Conservation (phyloP, 2,888 invertebrate species). For the Beris morrisii region DNA sequence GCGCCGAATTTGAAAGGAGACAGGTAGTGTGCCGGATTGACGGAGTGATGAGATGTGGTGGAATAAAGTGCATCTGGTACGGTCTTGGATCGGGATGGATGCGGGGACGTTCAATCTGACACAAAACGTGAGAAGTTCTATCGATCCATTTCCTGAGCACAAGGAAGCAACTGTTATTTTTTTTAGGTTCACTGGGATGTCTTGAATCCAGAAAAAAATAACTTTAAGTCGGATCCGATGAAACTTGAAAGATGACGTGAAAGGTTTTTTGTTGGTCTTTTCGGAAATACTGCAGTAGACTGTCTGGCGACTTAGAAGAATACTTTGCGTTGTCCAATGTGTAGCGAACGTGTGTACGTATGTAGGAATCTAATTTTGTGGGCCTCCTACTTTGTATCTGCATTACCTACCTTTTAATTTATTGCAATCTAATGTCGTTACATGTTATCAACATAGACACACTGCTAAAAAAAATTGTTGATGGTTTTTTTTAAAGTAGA, state of each 20-base stretch:
- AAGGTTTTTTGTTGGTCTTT: neutral
- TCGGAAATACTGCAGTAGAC: constrained; percentile 10
- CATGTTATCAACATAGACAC: too few relatives aligned
- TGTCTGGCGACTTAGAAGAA: constrained; percentile 25
- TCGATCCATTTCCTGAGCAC: constrained; percentile 4
- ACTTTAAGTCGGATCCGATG: neutral
- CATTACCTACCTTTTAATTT: too few relatives aligned
- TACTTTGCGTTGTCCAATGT: neutral
- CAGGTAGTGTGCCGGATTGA: neutral
- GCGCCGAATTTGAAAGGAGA: neutral
- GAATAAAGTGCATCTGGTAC: neutral
- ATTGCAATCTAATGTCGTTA: too few relatives aligned
- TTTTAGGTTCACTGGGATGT: constrained; percentile 22
- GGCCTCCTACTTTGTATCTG: too few relatives aligned
- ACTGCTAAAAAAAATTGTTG: too few relatives aligned
- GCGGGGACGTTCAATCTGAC: constrained; percentile 13
- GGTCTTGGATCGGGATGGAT: constrained; percentile 9
- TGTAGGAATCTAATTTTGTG: too few relatives aligned
- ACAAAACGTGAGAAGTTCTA: constrained; percentile 14
- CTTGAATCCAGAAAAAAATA: constrained; percentile 11
- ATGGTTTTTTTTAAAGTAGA: too few relatives aligned
- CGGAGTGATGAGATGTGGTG: too few relatives aligned
- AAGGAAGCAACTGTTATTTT: constrained; percentile 28
- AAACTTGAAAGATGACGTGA: neutral
- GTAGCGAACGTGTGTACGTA: neutral